These are phyloP conservation scores for Enteromius paludinosus DNA, from an alignment of 2,797 vertebrate genomes.

Conservation along the genomic window DNA sequence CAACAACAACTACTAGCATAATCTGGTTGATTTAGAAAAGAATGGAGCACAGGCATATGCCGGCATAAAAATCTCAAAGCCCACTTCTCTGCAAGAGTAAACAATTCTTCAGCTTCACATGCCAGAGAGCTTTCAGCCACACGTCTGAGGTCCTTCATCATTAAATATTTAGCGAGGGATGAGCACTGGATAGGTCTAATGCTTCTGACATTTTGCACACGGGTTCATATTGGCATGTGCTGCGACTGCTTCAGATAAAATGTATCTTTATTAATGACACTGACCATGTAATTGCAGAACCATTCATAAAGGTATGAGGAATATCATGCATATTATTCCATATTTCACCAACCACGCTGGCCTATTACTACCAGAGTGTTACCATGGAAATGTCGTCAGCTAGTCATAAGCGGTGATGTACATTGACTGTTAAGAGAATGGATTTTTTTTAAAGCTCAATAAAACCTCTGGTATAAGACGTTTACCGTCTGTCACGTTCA, in stretches of 20 bases:
- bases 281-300: constrained; percentile 53
- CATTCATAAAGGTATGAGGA: constrained; percentile 26
- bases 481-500: not conserved
- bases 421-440: constrained; percentile 48
- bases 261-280: constrained; percentile 55
- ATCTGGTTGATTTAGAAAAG: not conserved
- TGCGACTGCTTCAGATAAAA: constrained; percentile 19
- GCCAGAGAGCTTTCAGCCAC: constrained; percentile 71
- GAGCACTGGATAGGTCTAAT: constrained; percentile 76
- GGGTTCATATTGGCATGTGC: constrained; percentile 63
- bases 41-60: constrained; percentile 7
- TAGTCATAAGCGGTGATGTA: constrained; percentile 50
- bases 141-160: constrained; percentile 76
- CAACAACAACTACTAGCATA: not conserved
- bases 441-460: constrained; percentile 51
- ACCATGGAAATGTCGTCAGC: constrained; percentile 31
- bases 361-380: constrained; percentile 21
- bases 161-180: constrained; percentile 79
- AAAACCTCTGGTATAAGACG: constrained; percentile 33
- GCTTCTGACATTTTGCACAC: constrained; percentile 76
- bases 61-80: constrained; percentile 37
- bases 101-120: constrained; percentile 56
- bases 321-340: constrained; percentile 4
- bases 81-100: constrained; percentile 42
- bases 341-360: not conserved